phyloP scores from a whole-genome alignment of 1,140 invertebrate species.

The Trissolcus basalis region DNA sequence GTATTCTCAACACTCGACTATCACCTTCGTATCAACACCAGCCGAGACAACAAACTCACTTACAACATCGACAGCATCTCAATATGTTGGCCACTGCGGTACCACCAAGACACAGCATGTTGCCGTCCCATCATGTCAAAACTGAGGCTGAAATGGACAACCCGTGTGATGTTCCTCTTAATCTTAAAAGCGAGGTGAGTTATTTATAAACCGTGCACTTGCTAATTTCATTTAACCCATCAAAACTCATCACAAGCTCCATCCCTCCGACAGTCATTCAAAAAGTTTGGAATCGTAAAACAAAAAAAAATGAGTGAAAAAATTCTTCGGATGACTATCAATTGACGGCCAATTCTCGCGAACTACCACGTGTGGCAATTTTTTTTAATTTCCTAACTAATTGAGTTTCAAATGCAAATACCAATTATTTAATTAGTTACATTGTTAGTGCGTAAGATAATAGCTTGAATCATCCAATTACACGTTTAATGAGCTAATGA shows the following conservation, averaged over 20 bases:
- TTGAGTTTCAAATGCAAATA: conserved; percentile 70
- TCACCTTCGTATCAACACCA: conserved; percentile 72
- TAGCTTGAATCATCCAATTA: conserved; percentile 69
- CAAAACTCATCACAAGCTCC: too few relatives aligned
- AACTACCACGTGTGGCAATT: conserved; percentile 34
- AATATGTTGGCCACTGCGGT: conserved; percentile 75
- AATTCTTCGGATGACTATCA: neutral
- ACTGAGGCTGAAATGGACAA: conserved; percentile 71
- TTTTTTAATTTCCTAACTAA: conserved; percentile 16
- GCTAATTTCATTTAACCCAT: neutral
- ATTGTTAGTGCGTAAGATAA: conserved; percentile 57
- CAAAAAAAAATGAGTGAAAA: neutral
- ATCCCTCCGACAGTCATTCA: too few relatives aligned
- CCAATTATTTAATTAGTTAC: conserved; percentile 72
- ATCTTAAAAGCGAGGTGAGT: conserved; percentile 76
- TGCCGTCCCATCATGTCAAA: conserved; percentile 73
- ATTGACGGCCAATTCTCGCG: neutral
- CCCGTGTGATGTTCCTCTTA: conserved; percentile 74
- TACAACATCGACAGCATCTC: conserved; percentile 72
- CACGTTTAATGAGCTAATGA: conserved; percentile 54
- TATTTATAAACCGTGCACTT: neutral
- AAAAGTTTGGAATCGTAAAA: neutral
- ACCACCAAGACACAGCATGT: conserved; percentile 72
- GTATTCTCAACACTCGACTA: conserved; percentile 73
- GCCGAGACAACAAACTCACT: conserved; percentile 67